phyloP scores from a whole-genome alignment of 2,113 vertebrate species.

The Prunella fulvescens region DNA sequence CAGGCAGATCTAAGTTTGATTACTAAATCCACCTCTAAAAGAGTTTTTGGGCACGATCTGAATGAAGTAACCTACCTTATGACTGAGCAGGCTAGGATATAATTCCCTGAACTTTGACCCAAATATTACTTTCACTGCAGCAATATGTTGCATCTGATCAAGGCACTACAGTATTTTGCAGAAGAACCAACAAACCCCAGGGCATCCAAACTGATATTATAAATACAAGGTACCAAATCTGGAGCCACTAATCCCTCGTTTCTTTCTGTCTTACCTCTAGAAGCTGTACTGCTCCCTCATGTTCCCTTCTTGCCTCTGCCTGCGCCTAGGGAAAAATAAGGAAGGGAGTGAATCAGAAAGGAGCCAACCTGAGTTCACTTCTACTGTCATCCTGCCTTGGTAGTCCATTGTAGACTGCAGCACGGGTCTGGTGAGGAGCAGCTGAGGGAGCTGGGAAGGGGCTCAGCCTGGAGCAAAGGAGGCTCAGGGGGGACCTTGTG shows the following conservation, averaged over 20 bases:
- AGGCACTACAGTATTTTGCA: not conserved
- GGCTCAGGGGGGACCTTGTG: not conserved
- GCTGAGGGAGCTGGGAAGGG: not conserved
- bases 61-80: not conserved
- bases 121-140: not conserved
- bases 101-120: not conserved
- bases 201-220: not conserved
- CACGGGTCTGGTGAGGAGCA: not conserved
- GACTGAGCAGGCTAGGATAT: not conserved
- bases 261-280: conserved; percentile 87
- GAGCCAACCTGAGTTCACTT: not conserved
- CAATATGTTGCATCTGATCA: rapidly evolving
- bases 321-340: conserved; percentile 80
- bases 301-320: conserved; percentile 91
- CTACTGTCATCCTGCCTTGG: not conserved
- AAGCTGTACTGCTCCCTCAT: conserved; percentile 95
- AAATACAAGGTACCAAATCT: not conserved
- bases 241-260: not conserved
- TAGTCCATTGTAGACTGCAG: not conserved
- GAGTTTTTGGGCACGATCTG: not conserved
- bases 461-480: not conserved
- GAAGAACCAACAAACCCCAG: not conserved
- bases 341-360: not conserved
- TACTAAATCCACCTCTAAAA: not conserved
- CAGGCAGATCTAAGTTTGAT: not conserved